A percentile compares a stretch with the other conserved stretches of the same genome.
Conservation (phyloP, 2,888 invertebrate genomes). For the Diarsia dahlii region DNA sequence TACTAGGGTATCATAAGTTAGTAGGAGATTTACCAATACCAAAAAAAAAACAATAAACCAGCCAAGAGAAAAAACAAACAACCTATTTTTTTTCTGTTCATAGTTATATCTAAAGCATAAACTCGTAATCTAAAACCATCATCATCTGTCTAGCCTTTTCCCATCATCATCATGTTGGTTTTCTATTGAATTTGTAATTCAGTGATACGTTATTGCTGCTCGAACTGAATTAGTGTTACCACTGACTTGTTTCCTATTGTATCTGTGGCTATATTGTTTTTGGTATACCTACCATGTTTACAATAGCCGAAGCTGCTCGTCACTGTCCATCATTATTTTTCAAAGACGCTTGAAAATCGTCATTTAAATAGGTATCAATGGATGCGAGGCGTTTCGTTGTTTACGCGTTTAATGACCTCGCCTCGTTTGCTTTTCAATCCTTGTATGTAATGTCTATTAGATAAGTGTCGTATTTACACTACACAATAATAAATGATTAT, state of each 20-base stretch:
- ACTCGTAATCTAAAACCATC: too few relatives aligned
- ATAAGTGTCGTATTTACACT: conserved; percentile 39
- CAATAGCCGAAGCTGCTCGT: background rate
- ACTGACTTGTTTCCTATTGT: background rate
- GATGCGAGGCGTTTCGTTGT: background rate
- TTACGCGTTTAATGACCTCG: conserved; percentile 36
- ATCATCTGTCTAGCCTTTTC: too few relatives aligned
- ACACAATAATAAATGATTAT: conserved; percentile 11
- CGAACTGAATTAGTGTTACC: background rate
- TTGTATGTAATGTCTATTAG: conserved; percentile 23
- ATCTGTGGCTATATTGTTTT: conserved; percentile 3
- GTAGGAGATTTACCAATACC: too few relatives aligned
- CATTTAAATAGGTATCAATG: background rate
- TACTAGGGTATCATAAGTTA: too few relatives aligned
- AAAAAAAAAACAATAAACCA: too few relatives aligned
- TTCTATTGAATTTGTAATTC: conserved; percentile 7
- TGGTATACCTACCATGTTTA: background rate
- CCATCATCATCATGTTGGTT: too few relatives aligned
- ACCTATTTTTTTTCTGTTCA: too few relatives aligned
- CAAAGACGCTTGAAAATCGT: background rate
- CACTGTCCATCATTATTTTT: background rate
- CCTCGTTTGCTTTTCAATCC: conserved; percentile 27
- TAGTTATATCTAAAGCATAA: too few relatives aligned
- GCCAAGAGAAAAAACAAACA: too few relatives aligned
- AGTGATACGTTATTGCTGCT: background rate